These are phyloP conservation scores for Malurus leucopterus DNA, from an alignment of 2,797 vertebrate genomes.

Conservation along the genomic window DNA sequence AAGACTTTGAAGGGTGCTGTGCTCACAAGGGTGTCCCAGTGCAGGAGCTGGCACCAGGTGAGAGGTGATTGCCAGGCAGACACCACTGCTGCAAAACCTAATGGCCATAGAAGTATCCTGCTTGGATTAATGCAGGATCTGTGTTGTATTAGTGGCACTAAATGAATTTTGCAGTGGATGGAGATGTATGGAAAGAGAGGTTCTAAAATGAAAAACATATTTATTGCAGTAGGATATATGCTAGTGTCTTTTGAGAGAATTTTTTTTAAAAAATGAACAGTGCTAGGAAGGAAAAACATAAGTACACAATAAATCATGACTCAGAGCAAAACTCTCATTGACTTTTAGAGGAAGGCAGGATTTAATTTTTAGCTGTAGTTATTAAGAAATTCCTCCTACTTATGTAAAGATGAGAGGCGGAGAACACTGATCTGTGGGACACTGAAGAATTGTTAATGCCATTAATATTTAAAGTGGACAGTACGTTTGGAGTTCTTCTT, in stretches of 20 bases:
- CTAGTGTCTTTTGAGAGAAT: conserved; percentile 16
- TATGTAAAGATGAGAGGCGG: not conserved
- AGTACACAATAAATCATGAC: conserved; percentile 42
- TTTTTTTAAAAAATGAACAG: not conserved
- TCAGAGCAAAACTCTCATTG: conserved; percentile 24
- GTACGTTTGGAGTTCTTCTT: not conserved
- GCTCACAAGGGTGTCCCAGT: not conserved
- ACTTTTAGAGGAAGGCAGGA: conserved; percentile 12
- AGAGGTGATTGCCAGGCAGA: not conserved
- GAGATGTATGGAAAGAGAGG: not conserved
- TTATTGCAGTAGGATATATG: not conserved
- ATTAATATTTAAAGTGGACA: conserved; percentile 26
- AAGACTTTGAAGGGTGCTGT: not conserved
- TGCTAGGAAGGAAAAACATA: conserved; percentile 15
- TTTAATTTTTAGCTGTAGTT: conserved; percentile 33
- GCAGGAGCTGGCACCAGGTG: not conserved
- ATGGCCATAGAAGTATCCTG: accelerated
- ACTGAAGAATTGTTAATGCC: not conserved
- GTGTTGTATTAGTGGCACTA: conserved; percentile 1
- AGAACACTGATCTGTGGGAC: not conserved
- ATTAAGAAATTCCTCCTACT: conserved; percentile 18
- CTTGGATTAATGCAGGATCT: conserved; percentile 1
- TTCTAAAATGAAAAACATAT: conserved; percentile 29
- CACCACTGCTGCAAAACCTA: not conserved
- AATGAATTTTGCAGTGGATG: conserved; percentile 10